These are phyloP conservation scores for Ctenopoma kingsleyae DNA, from an alignment of 2,797 vertebrate genomes.

Conservation along the genomic window DNA sequence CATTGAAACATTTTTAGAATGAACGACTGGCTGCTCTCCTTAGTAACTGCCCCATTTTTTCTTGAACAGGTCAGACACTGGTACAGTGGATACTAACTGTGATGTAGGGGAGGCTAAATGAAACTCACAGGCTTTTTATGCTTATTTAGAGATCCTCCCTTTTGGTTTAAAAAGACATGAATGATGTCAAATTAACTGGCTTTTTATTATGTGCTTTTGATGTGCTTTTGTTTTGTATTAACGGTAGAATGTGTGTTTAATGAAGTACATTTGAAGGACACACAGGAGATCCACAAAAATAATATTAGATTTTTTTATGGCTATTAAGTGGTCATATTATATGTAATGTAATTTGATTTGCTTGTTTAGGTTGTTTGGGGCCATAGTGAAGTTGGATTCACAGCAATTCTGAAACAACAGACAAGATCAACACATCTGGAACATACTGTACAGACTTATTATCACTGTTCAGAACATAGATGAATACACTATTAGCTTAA, in stretches of 20 bases:
- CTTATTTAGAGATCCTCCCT: not conserved
- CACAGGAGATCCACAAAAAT: not conserved
- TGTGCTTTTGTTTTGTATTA: not conserved
- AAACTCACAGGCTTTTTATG: constrained; percentile 4
- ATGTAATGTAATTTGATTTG: constrained; percentile 10
- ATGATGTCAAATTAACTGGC: not conserved
- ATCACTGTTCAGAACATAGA: not conserved
- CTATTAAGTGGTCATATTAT: constrained; percentile 7
- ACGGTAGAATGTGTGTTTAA: constrained; percentile 13
- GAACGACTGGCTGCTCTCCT: constrained; percentile 55
- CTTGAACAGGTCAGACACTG: constrained; percentile 44
- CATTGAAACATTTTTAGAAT: constrained; percentile 63
- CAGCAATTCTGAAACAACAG: not conserved
- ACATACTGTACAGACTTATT: not conserved
- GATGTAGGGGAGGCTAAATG: constrained; percentile 9
- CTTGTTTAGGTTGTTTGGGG: not conserved
- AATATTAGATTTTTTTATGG: not conserved
- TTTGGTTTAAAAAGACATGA: not conserved
- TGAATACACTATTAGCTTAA: too few relatives aligned
- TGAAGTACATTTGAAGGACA: constrained; percentile 1
- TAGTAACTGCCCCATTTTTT: constrained; percentile 58
- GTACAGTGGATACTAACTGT: constrained; percentile 20
- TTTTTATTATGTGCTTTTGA: constrained; percentile 11
- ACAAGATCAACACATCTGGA: constrained; percentile 4
- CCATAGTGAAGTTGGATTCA: constrained; percentile 4